Evolutionary conservation across 2,113 vertebrate genomes (phyloP), one percentile per base, ranked within the genome.

Genomic region (Agelaius tricolor): DNA sequence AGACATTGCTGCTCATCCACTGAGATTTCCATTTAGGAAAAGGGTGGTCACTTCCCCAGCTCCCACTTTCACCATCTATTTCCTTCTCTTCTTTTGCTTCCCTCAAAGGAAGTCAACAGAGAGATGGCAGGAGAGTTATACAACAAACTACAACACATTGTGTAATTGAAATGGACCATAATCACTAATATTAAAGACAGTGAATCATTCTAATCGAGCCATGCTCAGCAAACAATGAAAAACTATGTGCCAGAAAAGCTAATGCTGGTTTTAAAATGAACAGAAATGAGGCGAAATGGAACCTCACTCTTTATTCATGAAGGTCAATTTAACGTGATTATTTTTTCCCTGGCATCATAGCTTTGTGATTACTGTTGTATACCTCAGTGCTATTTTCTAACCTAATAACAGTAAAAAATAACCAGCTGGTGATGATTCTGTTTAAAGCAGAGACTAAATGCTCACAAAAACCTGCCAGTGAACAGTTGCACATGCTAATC

Each of bases 141-240:
- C 95, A 96, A 96, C 95, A 96, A 97, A 97, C 92, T 96, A 66
- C 94, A 97, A 96, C 91, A 96, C 93, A 93, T 91, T 79, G 67
- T 97, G 91, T 97, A 97, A 97, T 97, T 97, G 96, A 97, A 98
- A 98, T 97, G 95, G 96, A 95, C 95, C 79, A 95, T 98, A 97
- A 98, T 98, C 96, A 97, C 98, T 97, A 98, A 98, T 97, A 98
- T 97, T 98, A 98, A 98, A 98, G 97, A 98, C 84, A 97, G 96
- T 98, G 98, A 98, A 98, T 98, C 97, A 97, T 96, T 96, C 97
- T 98, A 98, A 98, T 97, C 95, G 96, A 98, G 97, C 92, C 94
- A 89, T 96, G 95, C 96, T 98, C 96, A 93, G 97, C 97, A 98
- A 98, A 98, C 98, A 98, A 97, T 98, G 98, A 98, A 98, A 98